These are phyloP conservation scores for Cephus rjabovi DNA, from an alignment of 2,888 invertebrate species.

Conservation along the genomic window DNA sequence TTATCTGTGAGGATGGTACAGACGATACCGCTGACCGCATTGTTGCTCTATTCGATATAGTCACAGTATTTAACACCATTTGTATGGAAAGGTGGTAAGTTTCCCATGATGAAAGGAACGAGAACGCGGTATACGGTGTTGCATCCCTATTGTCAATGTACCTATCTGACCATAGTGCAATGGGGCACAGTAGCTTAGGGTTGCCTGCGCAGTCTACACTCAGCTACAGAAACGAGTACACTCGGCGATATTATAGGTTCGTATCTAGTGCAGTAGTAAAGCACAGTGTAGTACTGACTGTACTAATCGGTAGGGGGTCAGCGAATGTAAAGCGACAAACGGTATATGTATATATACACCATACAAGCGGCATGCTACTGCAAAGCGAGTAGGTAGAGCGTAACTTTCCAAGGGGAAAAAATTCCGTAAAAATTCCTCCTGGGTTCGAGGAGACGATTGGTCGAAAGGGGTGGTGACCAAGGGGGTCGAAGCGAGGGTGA, in stretches of 20 bases:
- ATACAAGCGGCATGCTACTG: not conserved
- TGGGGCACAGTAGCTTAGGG: constrained; percentile 42
- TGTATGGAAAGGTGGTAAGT: constrained; percentile 53
- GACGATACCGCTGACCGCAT: constrained; percentile 54
- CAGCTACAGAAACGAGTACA: not conserved
- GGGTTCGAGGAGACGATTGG: constrained; percentile 9
- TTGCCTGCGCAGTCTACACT: not conserved
- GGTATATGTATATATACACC: not conserved
- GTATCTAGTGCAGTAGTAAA: not conserved
- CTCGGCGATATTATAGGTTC: not conserved
- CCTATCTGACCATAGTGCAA: constrained; percentile 63
- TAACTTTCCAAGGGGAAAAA: not conserved
- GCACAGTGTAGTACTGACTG: not conserved
- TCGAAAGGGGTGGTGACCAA: constrained; percentile 24
- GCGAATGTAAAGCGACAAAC: not conserved
- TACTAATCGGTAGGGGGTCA: not conserved
- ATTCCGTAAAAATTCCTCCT: not conserved
- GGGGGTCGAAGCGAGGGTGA: not conserved
- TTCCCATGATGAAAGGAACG: constrained; percentile 56
- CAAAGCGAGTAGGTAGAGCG: not conserved
- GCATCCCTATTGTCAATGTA: constrained; percentile 21
- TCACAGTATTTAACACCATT: constrained; percentile 56
- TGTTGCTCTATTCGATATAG: constrained; percentile 58
- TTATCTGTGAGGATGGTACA: not conserved
- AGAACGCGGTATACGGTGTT: not conserved